Base-by-base conservation (phyloP, 2,113 vertebrate genomes). In the Pimephales promelas region DNA sequence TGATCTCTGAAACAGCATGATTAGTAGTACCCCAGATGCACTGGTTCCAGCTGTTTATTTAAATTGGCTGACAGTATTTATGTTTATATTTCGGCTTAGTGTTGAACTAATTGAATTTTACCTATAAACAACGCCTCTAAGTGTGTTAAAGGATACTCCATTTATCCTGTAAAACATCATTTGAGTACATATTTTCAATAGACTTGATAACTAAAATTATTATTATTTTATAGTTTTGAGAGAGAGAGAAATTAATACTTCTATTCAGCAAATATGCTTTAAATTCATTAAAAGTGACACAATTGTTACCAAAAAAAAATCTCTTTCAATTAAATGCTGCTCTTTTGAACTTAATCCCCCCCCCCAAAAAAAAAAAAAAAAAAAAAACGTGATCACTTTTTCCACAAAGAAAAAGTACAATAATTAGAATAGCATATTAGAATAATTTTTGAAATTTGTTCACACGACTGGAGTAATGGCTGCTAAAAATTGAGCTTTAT, bases 1-100 rank as follows among this genome's bases (percentile, higher is more conserved):
- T 26, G 68, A 24, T 43, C 11, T 47, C 68, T 40, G 62, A 82
- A 90, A 87, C 86, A 83, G 72, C 59, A 85, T 70, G 71, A 89
- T 82, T 59, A 77, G 86, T 64, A 82, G 91, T 52, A 62, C 36
- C 52, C 54, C 59, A 85, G 40, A 71, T 74, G 26, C 3, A 3
- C 59, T 61, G 34, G 10, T 45, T 31, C 36, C 47, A 68, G 10
- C 40, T 72, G 68, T 72, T 72, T 72, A 76, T 77, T 57, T 59
- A 22, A 77, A 40, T 59, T 77, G 22, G 3, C 26, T 77, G 34
- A 59, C 54, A 57, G 7, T 77, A 59, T 77, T 77, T 72, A 72
- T 77, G 75, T 76, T 76, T 40, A 76, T 57, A 57, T 56, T 57
- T 57, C 10, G 16, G 68, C 68, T 47, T 72, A 72, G 68, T 72